These are phyloP conservation scores for Acrocephalus arundinaceus DNA, from an alignment of 2,113 vertebrate species.

Conservation along the genomic window DNA sequence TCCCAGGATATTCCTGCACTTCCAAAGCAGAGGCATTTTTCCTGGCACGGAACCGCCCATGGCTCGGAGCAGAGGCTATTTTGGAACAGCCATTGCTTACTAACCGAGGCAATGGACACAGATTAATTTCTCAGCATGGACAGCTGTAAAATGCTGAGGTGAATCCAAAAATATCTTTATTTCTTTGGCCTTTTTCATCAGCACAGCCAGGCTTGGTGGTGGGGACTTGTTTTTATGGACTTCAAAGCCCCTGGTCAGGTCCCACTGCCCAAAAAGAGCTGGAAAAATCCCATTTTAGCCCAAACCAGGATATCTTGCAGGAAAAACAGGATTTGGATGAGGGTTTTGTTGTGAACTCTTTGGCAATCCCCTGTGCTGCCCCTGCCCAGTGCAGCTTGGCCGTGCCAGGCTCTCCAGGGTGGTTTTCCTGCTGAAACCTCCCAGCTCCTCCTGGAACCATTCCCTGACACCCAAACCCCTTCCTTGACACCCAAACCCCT, in stretches of 20 bases:
- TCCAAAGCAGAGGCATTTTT: conserved; percentile 9
- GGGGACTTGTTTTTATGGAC: not conserved
- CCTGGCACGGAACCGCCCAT: not conserved
- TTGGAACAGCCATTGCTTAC: conserved; percentile 13
- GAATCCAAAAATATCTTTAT: not conserved
- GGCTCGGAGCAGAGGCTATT: not conserved
- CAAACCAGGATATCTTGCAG: not conserved
- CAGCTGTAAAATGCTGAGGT: not conserved
- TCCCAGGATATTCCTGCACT: not conserved
- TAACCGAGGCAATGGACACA: not conserved
- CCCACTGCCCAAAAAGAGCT: not conserved
- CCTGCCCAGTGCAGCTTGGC: not conserved
- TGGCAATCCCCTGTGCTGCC: not conserved
- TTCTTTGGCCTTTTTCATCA: not conserved
- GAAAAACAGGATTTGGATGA: not conserved
- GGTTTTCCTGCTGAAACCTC: not conserved
- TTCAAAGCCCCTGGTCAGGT: not conserved
- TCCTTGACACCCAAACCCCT: not conserved
- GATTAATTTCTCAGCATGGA: not conserved
- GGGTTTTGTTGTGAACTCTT: not conserved
- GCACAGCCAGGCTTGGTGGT: rapidly evolving
- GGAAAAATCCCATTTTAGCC: not conserved
- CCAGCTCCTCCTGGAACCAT: not conserved
- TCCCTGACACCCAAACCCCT: not conserved
- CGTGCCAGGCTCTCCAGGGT: not conserved